A percentile compares a stretch with the other conserved stretches of the same genome.
phyloP scores from a whole-genome alignment of 2,888 invertebrate species.

The Mycogona germanica region DNA sequence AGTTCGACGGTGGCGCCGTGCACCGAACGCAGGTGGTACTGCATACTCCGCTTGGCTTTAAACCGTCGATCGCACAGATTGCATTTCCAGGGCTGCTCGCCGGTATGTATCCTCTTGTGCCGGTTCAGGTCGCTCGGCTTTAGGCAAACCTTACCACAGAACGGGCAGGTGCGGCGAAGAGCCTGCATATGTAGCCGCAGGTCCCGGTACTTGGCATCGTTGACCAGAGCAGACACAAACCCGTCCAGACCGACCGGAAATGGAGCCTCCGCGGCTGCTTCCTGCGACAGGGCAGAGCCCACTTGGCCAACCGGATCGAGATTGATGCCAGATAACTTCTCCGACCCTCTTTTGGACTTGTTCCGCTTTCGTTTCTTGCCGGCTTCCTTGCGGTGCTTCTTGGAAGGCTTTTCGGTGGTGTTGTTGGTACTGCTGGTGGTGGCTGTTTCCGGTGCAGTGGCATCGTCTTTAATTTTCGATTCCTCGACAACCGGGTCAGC shows the following conservation, averaged over 20 bases:
- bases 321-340: too few species aligned
- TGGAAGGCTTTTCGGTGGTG: too few species aligned
- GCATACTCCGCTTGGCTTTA: constrained; percentile 32
- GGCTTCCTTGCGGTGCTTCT: too few species aligned
- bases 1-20: constrained; percentile 30
- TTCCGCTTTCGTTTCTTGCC: background rate
- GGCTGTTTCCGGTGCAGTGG: too few species aligned
- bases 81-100: constrained; percentile 30
- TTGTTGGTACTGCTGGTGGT: too few species aligned
- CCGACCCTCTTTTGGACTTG: too few species aligned
- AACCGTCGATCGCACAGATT: constrained; percentile 29
- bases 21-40: constrained; percentile 30
- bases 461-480: too few species aligned
- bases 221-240: too few species aligned
- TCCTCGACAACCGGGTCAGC: too few species aligned
- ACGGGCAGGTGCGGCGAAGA: constrained; percentile 27
- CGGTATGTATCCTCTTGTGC: constrained; percentile 31
- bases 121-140: constrained; percentile 30
- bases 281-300: background rate
- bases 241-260: too few species aligned
- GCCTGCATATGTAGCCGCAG: constrained; percentile 13
- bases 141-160: constrained; percentile 30
- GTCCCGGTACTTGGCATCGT: constrained; percentile 2
- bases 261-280: background rate
- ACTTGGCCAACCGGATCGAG: too few species aligned